A percentile compares a stretch with the other conserved stretches of the same genome.
phyloP scores from a whole-genome alignment of 2,888 invertebrate species.

The Hermaeophaga mercurialis region DNA sequence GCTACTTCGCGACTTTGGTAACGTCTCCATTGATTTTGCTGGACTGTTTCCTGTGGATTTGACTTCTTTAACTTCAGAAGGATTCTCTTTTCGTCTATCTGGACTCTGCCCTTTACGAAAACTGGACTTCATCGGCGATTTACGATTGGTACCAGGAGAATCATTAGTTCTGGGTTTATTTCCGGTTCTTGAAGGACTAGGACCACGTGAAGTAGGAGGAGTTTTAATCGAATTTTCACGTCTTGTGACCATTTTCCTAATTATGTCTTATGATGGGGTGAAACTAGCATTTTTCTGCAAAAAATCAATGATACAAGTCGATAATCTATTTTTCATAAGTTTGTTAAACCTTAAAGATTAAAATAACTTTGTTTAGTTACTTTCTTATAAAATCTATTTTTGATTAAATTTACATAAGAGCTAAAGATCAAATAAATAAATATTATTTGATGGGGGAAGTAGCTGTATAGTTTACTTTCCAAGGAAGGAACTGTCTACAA shows the following conservation, averaged over 20 bases:
- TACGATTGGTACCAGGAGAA: slow-evolving; percentile 26
- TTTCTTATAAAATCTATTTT: too few species aligned
- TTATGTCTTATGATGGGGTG: slow-evolving; percentile 20
- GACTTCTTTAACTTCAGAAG: slow-evolving; percentile 25
- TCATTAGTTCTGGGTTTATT: slow-evolving; percentile 7
- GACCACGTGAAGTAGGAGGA: slow-evolving; percentile 49
- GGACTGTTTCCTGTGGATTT: slow-evolving; percentile 56
- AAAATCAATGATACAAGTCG: too few species aligned
- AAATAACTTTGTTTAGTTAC: too few species aligned
- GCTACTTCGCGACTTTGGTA: slow-evolving; percentile 56
- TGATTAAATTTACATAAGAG: too few species aligned
- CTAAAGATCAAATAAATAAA: too few species aligned
- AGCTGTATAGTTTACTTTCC: too few species aligned
- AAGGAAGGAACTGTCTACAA: too few species aligned
- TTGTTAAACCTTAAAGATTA: too few species aligned
- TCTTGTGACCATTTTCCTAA: slow-evolving; percentile 46
- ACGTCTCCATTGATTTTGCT: slow-evolving; percentile 44
- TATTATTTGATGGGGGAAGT: too few species aligned
- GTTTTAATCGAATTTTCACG: slow-evolving; percentile 44
- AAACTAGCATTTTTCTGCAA: slow-evolving; percentile 19
- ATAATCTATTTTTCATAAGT: too few species aligned
- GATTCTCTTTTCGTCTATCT: slow-evolving; percentile 31
- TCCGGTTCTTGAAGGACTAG: slow-evolving; percentile 37
- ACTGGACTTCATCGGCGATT: slow-evolving; percentile 30
- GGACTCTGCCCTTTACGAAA: slow-evolving; percentile 33